A percentile compares a stretch with the other conserved stretches of the same genome.
phyloP scores from a whole-genome alignment of 2,888 invertebrate species.

The Scrobipalpa costella region DNA sequence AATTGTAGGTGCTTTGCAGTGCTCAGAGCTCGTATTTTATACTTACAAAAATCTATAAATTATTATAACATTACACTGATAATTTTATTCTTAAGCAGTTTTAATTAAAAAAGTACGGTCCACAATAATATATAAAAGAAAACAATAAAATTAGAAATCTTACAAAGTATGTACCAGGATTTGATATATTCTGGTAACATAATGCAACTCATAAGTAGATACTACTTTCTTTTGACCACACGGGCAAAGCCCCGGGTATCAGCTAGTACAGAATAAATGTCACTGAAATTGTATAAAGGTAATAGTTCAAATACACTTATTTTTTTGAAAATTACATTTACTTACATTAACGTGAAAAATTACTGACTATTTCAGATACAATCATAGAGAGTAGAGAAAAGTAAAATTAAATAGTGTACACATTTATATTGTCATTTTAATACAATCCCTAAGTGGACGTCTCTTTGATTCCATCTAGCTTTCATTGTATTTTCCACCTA shows the following conservation, averaged over 20 bases:
- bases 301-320: neutral
- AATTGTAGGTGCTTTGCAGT: constrained; percentile 9
- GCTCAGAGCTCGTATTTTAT: neutral
- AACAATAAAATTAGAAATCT: too few relatives aligned
- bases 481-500: constrained; percentile 36
- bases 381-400: neutral
- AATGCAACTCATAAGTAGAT: too few relatives aligned
- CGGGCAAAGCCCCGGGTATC: too few relatives aligned
- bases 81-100: neutral
- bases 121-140: too few relatives aligned
- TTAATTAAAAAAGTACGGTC: neutral
- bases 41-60: neutral
- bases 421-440: constrained; percentile 71
- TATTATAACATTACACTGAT: neutral
- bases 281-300: neutral
- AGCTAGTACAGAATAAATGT: neutral
- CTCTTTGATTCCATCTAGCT: constrained; percentile 76
- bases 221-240: too few relatives aligned
- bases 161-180: too few relatives aligned
- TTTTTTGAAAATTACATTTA: neutral
- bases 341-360: neutral
- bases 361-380: neutral
- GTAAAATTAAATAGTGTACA: constrained; percentile 30
- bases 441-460: constrained; percentile 69
- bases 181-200: too few relatives aligned